A percentile compares a stretch with the other conserved stretches of the same genome.
Evolutionary conservation across 2,797 vertebrate genomes (phyloP).

Genomic region (Eutrigla gurnardus): DNA sequence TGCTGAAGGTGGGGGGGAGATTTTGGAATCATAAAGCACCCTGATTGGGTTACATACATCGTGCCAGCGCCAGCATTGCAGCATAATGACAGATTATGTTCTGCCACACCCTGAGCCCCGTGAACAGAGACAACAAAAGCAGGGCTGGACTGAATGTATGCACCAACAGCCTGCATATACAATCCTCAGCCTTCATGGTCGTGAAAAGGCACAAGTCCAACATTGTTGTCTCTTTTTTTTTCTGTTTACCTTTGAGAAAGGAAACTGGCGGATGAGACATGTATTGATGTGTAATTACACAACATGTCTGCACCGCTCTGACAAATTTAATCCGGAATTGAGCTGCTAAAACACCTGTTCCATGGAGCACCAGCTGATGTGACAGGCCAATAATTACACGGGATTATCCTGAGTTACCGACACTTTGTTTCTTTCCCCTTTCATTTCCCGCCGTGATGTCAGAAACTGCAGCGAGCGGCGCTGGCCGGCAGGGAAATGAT

Average conservation of each 20-base stretch:
- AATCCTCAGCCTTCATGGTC: conserved; percentile 35
- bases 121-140: conserved; percentile 73
- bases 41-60: conserved; percentile 62
- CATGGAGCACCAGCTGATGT: conserved; percentile 74
- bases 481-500: conserved; percentile 34
- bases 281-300: conserved; percentile 76
- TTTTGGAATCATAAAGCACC: conserved; percentile 57
- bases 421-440: conserved; percentile 74
- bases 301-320: conserved; percentile 71
- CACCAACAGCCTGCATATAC: conserved; percentile 36
- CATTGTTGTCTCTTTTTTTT: conserved; percentile 48
- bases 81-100: conserved; percentile 60
- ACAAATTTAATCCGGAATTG: conserved; percentile 73
- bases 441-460: conserved; percentile 60
- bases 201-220: conserved; percentile 64
- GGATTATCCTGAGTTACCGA: conserved; percentile 69
- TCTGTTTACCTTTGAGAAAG: conserved; percentile 69
- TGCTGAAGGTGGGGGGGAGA: conserved; percentile 29
- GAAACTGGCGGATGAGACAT: conserved; percentile 58
- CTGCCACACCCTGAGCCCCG: conserved; percentile 66
- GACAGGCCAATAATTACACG: conserved; percentile 76
- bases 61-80: conserved; percentile 32
- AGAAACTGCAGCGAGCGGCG: conserved; percentile 50
- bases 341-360: conserved; percentile 80
- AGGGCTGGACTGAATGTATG: conserved; percentile 73